Evolutionary conservation across 2,113 vertebrate genomes (phyloP).

Genomic region (Phylloscopus trochilus): DNA sequence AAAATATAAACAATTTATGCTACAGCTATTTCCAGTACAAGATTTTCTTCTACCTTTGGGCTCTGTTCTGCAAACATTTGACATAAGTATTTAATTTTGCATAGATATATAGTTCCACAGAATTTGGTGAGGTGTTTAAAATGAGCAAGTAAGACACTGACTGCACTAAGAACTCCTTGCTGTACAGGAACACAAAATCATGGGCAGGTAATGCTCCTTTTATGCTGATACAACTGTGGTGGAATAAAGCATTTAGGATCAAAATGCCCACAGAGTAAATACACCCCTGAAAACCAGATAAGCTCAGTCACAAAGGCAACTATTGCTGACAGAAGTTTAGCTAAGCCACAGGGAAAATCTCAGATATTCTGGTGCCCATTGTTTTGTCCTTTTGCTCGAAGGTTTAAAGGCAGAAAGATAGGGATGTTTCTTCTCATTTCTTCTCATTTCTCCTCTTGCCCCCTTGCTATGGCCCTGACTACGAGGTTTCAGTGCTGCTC

Average conservation of each 20-base stretch:
- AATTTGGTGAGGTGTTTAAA: neutral
- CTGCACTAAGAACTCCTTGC: neutral
- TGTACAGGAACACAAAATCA: neutral
- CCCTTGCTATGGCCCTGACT: neutral
- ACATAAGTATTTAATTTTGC: slow-evolving; percentile 28
- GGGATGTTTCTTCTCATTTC: no score
- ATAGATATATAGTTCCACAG: neutral
- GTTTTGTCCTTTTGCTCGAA: neutral
- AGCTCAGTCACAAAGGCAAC: neutral
- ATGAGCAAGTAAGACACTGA: neutral
- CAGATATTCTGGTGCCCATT: neutral
- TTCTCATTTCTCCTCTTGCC: neutral
- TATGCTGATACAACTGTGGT: neutral
- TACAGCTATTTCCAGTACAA: neutral
- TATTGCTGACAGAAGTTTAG: neutral
- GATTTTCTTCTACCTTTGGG: slow-evolving; percentile 4
- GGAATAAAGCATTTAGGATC: neutral
- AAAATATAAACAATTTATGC: slow-evolving; percentile 45
- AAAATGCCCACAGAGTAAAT: neutral
- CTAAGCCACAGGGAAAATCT: neutral
- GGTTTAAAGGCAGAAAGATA: neutral
- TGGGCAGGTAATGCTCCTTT: neutral
- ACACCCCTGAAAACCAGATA: neutral
- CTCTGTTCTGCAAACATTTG: slow-evolving; percentile 8
- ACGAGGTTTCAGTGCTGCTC: accelerated